Conservation (phyloP, 2,113 vertebrate genomes). For the Oreocharis arfaki region DNA sequence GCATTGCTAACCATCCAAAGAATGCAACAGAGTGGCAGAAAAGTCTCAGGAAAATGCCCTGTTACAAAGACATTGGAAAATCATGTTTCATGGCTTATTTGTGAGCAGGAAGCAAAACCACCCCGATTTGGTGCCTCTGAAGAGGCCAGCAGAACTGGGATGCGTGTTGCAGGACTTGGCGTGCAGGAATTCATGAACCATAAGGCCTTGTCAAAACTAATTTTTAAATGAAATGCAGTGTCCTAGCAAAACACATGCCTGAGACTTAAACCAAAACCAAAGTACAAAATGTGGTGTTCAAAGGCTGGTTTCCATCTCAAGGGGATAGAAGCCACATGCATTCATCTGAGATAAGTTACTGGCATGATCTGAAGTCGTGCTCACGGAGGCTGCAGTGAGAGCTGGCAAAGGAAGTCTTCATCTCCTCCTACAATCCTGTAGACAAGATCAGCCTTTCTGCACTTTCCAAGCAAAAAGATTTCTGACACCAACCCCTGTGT, state of each 20-base stretch:
- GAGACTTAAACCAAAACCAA: conserved; percentile 22
- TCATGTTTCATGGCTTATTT: not conserved
- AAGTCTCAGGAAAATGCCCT: not conserved
- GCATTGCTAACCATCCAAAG: not conserved
- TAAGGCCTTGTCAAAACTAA: conserved; percentile 28
- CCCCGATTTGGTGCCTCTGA: not conserved
- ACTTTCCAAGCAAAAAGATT: not conserved
- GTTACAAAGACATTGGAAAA: not conserved
- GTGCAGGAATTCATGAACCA: conserved; percentile 12
- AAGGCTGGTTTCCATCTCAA: conserved; percentile 15
- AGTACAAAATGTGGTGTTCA: conserved; percentile 6
- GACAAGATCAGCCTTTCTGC: not conserved
- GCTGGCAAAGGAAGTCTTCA: not conserved
- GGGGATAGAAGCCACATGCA: conserved; percentile 35
- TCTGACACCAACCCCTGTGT: not conserved
- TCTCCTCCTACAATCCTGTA: not conserved
- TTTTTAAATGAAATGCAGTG: conserved; percentile 40
- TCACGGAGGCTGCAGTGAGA: not conserved
- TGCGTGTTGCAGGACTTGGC: not conserved
- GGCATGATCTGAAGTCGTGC: not conserved
- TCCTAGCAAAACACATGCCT: conserved; percentile 22
- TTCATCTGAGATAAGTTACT: conserved; percentile 22
- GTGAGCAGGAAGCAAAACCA: not conserved
- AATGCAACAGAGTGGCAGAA: not conserved
- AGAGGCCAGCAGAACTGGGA: not conserved